Base-by-base conservation (phyloP, 2,113 vertebrate species). In the Elephas maximus region DNA sequence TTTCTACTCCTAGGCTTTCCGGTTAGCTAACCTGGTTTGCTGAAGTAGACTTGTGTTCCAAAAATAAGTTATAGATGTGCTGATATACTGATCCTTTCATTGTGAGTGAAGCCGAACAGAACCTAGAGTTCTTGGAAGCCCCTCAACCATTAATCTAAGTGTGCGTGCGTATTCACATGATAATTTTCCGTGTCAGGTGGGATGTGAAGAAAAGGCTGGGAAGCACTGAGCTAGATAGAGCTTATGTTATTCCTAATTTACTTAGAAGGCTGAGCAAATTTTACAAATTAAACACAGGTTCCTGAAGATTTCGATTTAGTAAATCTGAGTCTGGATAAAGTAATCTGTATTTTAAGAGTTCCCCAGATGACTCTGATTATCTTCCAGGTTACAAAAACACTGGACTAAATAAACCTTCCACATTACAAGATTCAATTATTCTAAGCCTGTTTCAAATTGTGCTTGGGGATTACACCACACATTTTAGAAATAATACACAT, bases 271-370 rank as follows among this genome's bases (percentile, higher is more conserved):
- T 95, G 53, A 90, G 79, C 24, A 96, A 67, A 62, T 53, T 67
- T 88, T 88, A 71, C 67, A 95, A 90, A 90, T 97, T 71, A 97
- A 96, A 92, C 60, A 73, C 60, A 84, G 62, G 17, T 82, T 96
- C 65, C 81, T 57, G 78, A 45, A 96, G 65, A 85, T 88, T 95
- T 69, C 76, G 69, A 93, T 65, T 86, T 33, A 79, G 82, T 51
- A 33, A 24, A n/a, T 91, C 62, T 94, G 71, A 89, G 30, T 20
- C 51, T 86, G 63, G 57, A 91, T 87, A 88, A 44, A 73, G 15
- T 10, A 83, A 86, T 77, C 11, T 69, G 0, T 80, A 48, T 93
- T 92, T 88, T 91, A 79, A 85, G 71, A 81, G 28, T 9, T 92
- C 21, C 26, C 44, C 88, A 96, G 85, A 73, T 48, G 67, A 92